Evolutionary conservation across 2,797 vertebrate genomes (phyloP).

Genomic region (Micromesistius poutassou): DNA sequence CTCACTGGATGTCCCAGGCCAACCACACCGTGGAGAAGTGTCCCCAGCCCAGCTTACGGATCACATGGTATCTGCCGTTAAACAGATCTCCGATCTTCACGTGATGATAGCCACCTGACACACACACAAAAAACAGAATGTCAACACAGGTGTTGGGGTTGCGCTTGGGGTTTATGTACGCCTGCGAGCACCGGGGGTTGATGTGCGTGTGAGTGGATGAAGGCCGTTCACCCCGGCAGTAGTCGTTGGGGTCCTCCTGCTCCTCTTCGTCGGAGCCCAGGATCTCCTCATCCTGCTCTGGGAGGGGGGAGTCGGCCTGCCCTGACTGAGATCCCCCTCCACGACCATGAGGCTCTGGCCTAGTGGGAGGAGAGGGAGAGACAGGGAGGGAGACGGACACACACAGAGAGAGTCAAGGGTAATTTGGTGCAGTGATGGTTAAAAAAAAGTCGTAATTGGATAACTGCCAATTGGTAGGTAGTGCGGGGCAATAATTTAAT

Average conservation of each 20-base stretch:
- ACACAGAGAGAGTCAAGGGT: neutral
- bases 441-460: neutral
- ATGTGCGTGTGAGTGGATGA: neutral
- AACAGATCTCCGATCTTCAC: slow-evolving; percentile 97
- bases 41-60: slow-evolving; percentile 97
- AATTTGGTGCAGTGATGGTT: neutral
- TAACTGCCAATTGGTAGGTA: neutral
- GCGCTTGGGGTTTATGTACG: neutral
- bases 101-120: slow-evolving; percentile 89
- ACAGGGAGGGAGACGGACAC: neutral
- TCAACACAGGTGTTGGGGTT: neutral
- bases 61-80: slow-evolving; percentile 91
- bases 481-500: neutral
- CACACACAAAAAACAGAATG: neutral
- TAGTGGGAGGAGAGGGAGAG: slow-evolving; percentile 47
- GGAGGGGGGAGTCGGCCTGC: slow-evolving; percentile 81
- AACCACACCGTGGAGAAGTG: slow-evolving; percentile 99
- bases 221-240: slow-evolving; percentile 83
- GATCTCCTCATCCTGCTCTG: slow-evolving; percentile 88
- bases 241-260: slow-evolving; percentile 97
- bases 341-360: slow-evolving; percentile 86
- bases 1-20: slow-evolving; percentile 97
- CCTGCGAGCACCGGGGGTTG: too few relatives aligned
- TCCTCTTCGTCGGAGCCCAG: slow-evolving; percentile 96
- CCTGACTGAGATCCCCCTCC: slow-evolving; percentile 74